These are phyloP conservation scores for Scaptomyza montana DNA, from an alignment of 1,140 invertebrate genomes.

Conservation along the genomic window DNA sequence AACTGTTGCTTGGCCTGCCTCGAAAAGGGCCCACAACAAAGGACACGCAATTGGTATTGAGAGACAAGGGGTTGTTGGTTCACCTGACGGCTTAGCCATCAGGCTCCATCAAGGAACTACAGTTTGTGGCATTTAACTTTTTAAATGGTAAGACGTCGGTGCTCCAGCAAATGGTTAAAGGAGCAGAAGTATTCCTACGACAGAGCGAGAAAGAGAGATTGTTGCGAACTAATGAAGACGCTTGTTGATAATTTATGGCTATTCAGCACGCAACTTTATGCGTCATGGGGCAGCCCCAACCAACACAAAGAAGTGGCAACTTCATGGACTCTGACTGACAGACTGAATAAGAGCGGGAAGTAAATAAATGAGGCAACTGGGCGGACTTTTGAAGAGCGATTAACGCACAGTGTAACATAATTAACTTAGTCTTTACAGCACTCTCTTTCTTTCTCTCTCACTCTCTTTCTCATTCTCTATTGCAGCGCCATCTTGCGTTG, in stretches of 20 bases:
- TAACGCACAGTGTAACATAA: slow-evolving; percentile 41
- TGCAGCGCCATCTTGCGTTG: slow-evolving; percentile 38
- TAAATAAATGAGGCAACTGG: neutral
- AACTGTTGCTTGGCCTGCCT: slow-evolving; percentile 47
- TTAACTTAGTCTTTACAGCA: slow-evolving; percentile 34
- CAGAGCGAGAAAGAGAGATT: slow-evolving; percentile 21
- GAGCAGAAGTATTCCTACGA: neutral
- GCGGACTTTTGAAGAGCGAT: slow-evolving; percentile 28
- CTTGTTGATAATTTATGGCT: slow-evolving; percentile 65
- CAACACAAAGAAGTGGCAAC: neutral
- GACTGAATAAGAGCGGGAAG: neutral
- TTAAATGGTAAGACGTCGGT: slow-evolving; percentile 37
- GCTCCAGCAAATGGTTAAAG: neutral
- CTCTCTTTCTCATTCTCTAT: neutral
- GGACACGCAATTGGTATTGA: slow-evolving; percentile 33
- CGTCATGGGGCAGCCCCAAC: slow-evolving; percentile 36
- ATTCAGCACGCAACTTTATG: slow-evolving; percentile 58
- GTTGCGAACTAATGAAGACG: slow-evolving; percentile 66
- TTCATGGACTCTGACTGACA: slow-evolving; percentile 7
- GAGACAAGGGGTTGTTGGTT: neutral
- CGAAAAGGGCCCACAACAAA: slow-evolving; percentile 31
- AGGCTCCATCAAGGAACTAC: slow-evolving; percentile 29
- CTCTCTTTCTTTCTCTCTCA: neutral
- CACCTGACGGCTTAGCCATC: slow-evolving; percentile 28
- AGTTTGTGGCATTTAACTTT: slow-evolving; percentile 66